Evolutionary conservation across 2,888 invertebrate genomes (phyloP), one percentile per base, ranked within the genome.

Genomic region (Rhabditophanes sp.): DNA sequence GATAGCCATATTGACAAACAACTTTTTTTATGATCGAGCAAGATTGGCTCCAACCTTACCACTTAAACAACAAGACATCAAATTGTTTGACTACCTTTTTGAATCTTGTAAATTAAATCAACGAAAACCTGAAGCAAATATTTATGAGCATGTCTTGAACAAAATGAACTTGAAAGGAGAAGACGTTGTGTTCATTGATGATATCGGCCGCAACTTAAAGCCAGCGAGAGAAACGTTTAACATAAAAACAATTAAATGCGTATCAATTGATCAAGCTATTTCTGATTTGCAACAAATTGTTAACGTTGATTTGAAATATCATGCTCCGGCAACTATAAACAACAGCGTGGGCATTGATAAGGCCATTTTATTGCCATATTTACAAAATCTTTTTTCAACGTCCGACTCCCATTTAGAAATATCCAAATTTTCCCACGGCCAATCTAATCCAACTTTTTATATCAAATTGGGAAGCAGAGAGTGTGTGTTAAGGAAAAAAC

Each of bases 381-480:
- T 44, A 3, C 32, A 35, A 15, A 30, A 21, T 12, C 29, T 33
- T 8, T 44, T 47, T 9, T 25, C 20, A 3, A 22, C 16, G 16
- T 18, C 19, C 11, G 16, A 27, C 17, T 20, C 19, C 4, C 29
- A 42, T 8, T 17, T 44, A 16, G 11, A 11, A 9, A 35, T 47
- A 4, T 14, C 31, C n/a, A 51, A 48, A 37, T 57, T 58, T 37
- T 39, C 44, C 15, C 68, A 69, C 43, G 69, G 69, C 9, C 68
- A 69, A 51, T 69, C 68, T 4, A 69, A 69, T 41, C 69, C 69
- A 4, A 69, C 69, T 2, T 69, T 68, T 43, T 67, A 65, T 37
- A 46, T 69, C 4, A 37, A 48, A 32, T 65, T 64, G 35, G 67
- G 52, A 5, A 61, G 56, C 2, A 54, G 51, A 30, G 54, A 67